Evolutionary conservation across 2,888 invertebrate genomes (phyloP), one percentile per base, ranked within the genome.

Genomic region (Melikaiella ostensackeni): DNA sequence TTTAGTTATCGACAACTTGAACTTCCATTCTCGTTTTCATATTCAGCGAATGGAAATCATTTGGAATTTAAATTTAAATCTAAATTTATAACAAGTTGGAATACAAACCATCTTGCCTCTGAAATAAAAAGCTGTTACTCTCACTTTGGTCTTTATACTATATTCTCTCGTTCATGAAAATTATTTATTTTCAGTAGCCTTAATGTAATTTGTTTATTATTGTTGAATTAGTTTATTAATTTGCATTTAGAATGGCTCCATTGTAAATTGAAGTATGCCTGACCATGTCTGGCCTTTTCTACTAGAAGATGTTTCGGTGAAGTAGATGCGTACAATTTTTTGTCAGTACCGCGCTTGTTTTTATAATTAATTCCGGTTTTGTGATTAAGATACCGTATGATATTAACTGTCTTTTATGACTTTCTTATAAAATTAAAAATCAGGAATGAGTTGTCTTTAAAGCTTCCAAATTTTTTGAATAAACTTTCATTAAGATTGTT

Each of bases 301-400:
- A 42, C 46, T 66, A 27, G 13, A 27, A 46, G 13, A 19, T 27
- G 7, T 27, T 66, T 66, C 27, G 30, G 1, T 24, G 24, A 42
- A 38, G 64, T 42, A 64, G 64, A 38, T 64, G 64, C 8, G 1
- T 42, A 21, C 24, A 38, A n/a, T 27, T 64, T 63, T 63, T 63
- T 1, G 21, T 7, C 11, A 35, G 35, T 21, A 21, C n/a, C 1
- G 21, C 3, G 9, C 21, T 55, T 1, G 21, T 55, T 21, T 55
- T 21, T 55, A 21, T 55, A 55, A 11, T 55, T 7, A 9, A 55
- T 21, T 55, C 2, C 2, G 55, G 21, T 21, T 9, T 21, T 1
- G 9, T 50, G 50, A 21, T n/a, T 9, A 21, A 21, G 1, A n/a
- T 21, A 50, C 50, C 50, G 50, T 50, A 50, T 50, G 8, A 0